Evolutionary conservation across 2,888 invertebrate species (phyloP).

Genomic region (Dynastes tityus): DNA sequence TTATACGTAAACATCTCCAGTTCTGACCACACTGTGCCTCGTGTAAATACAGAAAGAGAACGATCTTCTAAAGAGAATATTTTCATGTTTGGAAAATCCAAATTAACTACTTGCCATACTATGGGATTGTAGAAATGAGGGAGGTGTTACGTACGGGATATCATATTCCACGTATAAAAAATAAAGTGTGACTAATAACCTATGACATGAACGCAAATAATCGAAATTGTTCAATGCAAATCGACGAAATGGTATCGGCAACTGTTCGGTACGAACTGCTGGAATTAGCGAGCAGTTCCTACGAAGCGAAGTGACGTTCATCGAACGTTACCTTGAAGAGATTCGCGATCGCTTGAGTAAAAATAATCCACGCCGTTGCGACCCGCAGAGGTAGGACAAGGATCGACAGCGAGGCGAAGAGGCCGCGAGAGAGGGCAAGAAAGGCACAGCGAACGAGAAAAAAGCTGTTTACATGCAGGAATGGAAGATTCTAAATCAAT

Average conservation of each 20-base stretch:
- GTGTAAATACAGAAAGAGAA: no score
- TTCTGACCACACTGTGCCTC: no score
- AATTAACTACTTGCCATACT: no score
- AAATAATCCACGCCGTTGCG: conserved; percentile 26
- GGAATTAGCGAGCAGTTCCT: conserved; percentile 8
- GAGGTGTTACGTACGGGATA: not conserved
- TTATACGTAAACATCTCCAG: no score
- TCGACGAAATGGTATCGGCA: not conserved
- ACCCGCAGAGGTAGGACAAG: conserved; percentile 17
- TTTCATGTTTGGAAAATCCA: no score
- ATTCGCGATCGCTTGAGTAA: conserved; percentile 27
- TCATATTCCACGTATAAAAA: conserved; percentile 1
- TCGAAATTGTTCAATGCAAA: not conserved
- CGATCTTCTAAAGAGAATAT: no score
- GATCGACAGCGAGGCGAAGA: not conserved
- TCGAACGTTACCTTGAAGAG: conserved; percentile 35
- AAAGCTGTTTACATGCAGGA: conserved; percentile 47
- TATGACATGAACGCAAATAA: not conserved
- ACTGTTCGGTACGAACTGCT: conserved; percentile 2
- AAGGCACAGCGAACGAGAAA: conserved; percentile 24
- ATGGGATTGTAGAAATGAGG: no score
- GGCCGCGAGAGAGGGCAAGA: conserved; percentile 13
- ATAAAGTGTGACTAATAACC: not conserved
- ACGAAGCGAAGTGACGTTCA: conserved; percentile 37
- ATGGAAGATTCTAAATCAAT: conserved; percentile 46